Evolutionary conservation across 2,113 vertebrate species (phyloP).

Genomic region (Lathamus discolor): DNA sequence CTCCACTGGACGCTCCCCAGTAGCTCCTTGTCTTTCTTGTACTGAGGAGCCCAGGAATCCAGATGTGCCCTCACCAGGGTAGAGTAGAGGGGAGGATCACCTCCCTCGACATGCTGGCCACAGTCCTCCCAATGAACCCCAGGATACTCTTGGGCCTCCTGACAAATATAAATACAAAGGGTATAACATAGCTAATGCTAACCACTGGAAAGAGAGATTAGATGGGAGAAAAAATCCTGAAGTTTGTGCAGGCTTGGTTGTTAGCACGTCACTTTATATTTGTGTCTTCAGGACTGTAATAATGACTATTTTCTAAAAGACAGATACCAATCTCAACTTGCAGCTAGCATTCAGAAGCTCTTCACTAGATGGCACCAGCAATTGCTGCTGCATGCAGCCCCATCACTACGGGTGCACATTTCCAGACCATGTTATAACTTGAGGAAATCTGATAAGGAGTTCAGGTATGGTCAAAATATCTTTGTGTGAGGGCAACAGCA

Average conservation of each 20-base stretch:
- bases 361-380: constrained; percentile 60
- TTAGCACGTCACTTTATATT: background rate
- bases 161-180: background rate
- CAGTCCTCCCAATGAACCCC: background rate
- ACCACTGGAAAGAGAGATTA: background rate
- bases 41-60: background rate
- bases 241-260: background rate
- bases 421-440: background rate
- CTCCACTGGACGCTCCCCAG: background rate
- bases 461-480: background rate
- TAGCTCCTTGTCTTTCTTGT: background rate
- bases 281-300: background rate
- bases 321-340: background rate
- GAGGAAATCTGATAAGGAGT: background rate
- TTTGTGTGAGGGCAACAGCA: background rate
- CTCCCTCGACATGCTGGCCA: background rate
- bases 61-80: background rate
- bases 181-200: background rate
- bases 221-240: background rate
- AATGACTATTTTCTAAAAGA: background rate
- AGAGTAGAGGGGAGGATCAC: background rate
- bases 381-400: background rate
- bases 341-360: background rate
- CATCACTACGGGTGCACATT: background rate
- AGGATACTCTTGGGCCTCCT: background rate